Evolutionary conservation across 1,140 invertebrate genomes (phyloP).

Genomic region (Drosophila serrata): DNA sequence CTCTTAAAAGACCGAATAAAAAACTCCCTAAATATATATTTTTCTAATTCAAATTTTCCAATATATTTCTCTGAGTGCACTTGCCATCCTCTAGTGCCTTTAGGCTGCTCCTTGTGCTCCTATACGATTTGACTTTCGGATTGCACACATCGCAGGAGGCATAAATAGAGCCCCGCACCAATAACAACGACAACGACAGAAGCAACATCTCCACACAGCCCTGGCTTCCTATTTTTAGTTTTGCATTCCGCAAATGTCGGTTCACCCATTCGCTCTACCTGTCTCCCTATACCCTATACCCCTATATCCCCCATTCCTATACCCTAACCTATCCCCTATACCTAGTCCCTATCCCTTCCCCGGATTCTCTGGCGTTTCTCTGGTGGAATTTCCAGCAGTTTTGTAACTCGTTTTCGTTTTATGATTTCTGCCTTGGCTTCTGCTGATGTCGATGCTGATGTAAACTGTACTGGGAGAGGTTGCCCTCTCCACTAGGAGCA

Average conservation of each 20-base stretch:
- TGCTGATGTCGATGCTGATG: constrained; percentile 52
- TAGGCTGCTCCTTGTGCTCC: constrained; percentile 27
- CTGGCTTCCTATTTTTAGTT: constrained; percentile 62
- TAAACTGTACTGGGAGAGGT: constrained; percentile 44
- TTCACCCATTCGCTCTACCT: constrained; percentile 51
- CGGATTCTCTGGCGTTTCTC: constrained; percentile 29
- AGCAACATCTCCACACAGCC: constrained; percentile 33
- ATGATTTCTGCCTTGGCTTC: constrained; percentile 69
- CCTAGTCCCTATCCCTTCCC: background rate
- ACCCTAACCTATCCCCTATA: background rate
- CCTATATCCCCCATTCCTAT: background rate
- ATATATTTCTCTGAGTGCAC: background rate
- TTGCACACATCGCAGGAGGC: constrained; percentile 57
- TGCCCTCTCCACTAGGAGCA: background rate
- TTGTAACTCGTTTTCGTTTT: constrained; percentile 83
- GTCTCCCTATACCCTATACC: background rate
- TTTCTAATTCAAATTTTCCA: background rate
- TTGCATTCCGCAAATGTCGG: constrained; percentile 59
- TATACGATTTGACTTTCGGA: constrained; percentile 46
- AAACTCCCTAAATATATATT: background rate
- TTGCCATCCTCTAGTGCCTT: constrained; percentile 20
- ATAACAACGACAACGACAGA: constrained; percentile 35
- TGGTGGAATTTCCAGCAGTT: constrained; percentile 72
- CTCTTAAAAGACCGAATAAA: background rate
- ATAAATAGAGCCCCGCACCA: constrained; percentile 68